phyloP scores from a whole-genome alignment of 2,113 vertebrate species.

The Phylloscopus whistleri region DNA sequence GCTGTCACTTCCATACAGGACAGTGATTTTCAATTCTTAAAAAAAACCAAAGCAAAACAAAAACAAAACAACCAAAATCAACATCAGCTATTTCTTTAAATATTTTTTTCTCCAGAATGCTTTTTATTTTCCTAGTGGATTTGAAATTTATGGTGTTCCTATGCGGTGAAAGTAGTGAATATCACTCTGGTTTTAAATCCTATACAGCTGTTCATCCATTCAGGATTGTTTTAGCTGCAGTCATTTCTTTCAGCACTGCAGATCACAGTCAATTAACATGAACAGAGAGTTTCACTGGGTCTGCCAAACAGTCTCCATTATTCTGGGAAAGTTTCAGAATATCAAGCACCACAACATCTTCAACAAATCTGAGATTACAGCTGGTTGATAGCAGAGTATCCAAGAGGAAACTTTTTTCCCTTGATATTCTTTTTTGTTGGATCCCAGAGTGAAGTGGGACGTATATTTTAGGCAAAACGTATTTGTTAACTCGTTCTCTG shows the following conservation, averaged over 20 bases:
- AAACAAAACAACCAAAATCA: neutral
- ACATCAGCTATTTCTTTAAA: neutral
- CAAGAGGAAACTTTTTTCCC: neutral
- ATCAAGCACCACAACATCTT: neutral
- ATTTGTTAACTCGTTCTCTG: neutral
- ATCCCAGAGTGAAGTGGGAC: neutral
- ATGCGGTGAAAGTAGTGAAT: neutral
- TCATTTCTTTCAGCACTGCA: neutral
- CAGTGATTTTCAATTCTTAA: neutral
- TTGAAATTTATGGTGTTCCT: neutral
- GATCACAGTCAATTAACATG: neutral
- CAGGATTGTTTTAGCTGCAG: neutral
- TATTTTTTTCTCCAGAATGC: neutral
- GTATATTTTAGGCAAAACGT: neutral
- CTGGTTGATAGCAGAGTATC: neutral
- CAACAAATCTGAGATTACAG: neutral
- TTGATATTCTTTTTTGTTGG: neutral
- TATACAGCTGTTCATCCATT: neutral
- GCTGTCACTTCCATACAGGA: neutral
- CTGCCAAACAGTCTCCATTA: neutral
- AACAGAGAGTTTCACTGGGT: neutral
- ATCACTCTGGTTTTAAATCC: neutral
- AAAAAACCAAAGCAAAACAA: neutral
- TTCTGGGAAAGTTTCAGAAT: neutral
- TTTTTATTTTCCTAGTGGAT: neutral